Base-by-base conservation (phyloP, 2,113 vertebrate genomes). In the Pholis gunnellus region DNA sequence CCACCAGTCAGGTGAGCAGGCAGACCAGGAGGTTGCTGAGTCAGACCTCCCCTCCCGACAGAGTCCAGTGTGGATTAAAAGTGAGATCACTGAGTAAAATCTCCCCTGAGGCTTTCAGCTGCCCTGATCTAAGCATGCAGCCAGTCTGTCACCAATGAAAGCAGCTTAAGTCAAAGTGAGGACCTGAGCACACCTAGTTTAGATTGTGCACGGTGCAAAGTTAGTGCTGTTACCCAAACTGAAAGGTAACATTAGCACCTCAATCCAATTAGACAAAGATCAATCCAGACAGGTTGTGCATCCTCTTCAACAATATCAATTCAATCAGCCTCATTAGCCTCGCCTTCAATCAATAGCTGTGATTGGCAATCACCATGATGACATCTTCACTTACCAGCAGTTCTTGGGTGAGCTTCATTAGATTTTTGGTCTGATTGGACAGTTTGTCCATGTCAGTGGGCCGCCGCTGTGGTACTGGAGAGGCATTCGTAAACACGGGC, bases 381-480 rank as follows among this genome's bases (percentile, higher is more conserved):
- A 40, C 79, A 65, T n/a, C 6, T 42, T 29, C 75, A 94, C 95
- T 95, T 84, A 96, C 95, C 93, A 96, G 85, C 82, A 96, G 91
- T 86, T 95, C 94, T 57, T 94, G 93, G 31, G 95, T 95, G 75
- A 96, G 89, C 91, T 92, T 95, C 86, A 95, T 94, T 64, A 96
- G 93, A 83, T 95, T 93, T 54, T 88, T 94, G 71, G 95, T 96
- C 90, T 96, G 95, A 90, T 96, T 96, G 91, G 93, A 95, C 87
- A 96, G 89, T 85, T 90, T 95, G 83, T 96, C 95, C 88, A 95
- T 89, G 73, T 96, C 95, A 27, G 67, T 92, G 63, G 85, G 57
- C 64, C 92, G 85, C 84, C 94, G 87, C n/a, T 83, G 87, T 8
- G 92, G 92, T 22, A 92, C 85, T 13, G 95, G 94, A 10, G 92